Percentiles rank a stretch among this genome's conserved stretches.
Evolutionary conservation across 2,797 vertebrate species (phyloP).

Genomic region (Knipowitschia caucasica): DNA sequence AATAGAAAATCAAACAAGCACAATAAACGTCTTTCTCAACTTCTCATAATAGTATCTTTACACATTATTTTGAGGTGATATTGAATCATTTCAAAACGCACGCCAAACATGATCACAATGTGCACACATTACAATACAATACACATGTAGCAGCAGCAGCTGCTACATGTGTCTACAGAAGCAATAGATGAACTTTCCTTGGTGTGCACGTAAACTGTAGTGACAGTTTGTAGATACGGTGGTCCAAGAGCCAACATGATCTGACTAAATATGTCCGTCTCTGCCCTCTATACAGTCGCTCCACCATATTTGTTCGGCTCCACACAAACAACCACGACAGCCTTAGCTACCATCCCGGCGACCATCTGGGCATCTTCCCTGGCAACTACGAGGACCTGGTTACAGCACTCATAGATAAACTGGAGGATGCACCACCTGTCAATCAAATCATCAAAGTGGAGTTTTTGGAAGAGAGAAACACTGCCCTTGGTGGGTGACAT

Average conservation of each 20-base stretch:
- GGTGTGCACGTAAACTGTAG: too few species aligned
- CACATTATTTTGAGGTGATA: too few species aligned
- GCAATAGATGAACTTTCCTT: too few species aligned
- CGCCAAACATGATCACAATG: too few species aligned
- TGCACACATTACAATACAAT: too few species aligned
- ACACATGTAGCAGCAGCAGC: too few species aligned
- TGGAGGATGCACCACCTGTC: conserved; percentile 89
- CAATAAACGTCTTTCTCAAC: too few species aligned
- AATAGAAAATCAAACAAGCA: too few species aligned
- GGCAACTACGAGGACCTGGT: conserved; percentile 94
- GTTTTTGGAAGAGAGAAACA: conserved; percentile 92
- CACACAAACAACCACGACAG: conserved; percentile 86
- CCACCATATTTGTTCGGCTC: conserved; percentile 91
- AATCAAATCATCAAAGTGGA: conserved; percentile 95
- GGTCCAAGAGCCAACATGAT: conserved; percentile 18
- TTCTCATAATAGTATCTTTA: too few species aligned
- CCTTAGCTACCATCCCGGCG: conserved; percentile 89
- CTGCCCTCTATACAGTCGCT: conserved; percentile 77
- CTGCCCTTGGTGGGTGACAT: conserved; percentile 84
- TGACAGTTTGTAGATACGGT: too few species aligned
- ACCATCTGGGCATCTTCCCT: conserved; percentile 93
- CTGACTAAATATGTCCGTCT: conserved; percentile 21
- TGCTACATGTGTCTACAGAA: too few species aligned
- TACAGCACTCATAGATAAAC: conserved; percentile 86
- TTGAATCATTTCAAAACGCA: too few species aligned